Base-by-base conservation (phyloP, 2,797 vertebrate genomes). In the Lophius americanus region DNA sequence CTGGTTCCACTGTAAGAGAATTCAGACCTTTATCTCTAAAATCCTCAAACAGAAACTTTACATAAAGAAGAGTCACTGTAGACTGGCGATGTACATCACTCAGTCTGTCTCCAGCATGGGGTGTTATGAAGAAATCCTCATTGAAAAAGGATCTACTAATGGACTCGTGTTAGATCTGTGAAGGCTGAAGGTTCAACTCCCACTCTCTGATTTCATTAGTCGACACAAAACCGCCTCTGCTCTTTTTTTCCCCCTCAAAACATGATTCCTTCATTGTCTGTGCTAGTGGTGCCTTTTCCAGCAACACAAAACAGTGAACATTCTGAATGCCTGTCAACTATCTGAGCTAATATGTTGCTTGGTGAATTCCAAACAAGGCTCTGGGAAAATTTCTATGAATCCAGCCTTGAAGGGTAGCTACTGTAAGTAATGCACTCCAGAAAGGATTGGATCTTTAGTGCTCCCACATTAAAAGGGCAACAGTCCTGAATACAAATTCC, bases 401-500 rank as follows among this genome's bases (percentile, higher is more conserved):
- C 44, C 37, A 56, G 23, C 44, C 8, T 64, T 76, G 53, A 68
- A 57, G 33, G 23, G 9, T 42, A 36, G 46, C 23, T 49, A 51
- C 14, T 50, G 37, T 57, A 61, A 69, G 54, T 6, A 5, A 36
- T 60, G 7, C 49, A 42, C 39, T 64, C 9, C 43, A 53, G 69
- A 64, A 35, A 32, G 36, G 37, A 53, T 23, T 23, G 23, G 23
- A 23, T 23, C 50, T 76, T 62, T 39, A 51, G 33, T 37, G 53
- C 10, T 65, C 50, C 52, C 37, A 39, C 54, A 49, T 68, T 57
- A 65, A 38, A 49, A 59, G 41, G 42, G 51, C 44, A 69, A 50
- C 47, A 49, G 14, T 36, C 64, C 35, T 73, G 58, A 73, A 68
- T 71, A 39, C 53, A 70, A 51, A 79, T 83, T 56, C 69, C 35